phyloP scores from a whole-genome alignment of 1,140 invertebrate genomes.

The Apis mellifera region DNA sequence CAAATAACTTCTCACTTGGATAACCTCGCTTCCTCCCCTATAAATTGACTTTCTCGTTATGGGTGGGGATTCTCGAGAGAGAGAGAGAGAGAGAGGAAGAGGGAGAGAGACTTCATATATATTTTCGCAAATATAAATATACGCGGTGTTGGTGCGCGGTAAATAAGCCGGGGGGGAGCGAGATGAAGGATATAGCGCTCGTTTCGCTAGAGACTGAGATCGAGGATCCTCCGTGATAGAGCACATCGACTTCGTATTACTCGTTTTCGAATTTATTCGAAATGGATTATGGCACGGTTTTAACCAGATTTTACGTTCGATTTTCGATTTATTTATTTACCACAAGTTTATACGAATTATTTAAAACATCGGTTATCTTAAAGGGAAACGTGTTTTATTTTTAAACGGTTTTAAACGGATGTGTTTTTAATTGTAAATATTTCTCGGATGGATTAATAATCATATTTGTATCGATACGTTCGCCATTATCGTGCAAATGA shows the following conservation, averaged over 20 bases:
- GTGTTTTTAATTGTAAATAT: too few species aligned
- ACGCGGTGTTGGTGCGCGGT: slow-evolving; percentile 2
- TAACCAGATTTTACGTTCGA: neutral
- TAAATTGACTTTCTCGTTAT: slow-evolving; percentile 26
- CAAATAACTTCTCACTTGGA: slow-evolving; percentile 35
- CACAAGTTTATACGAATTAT: too few species aligned
- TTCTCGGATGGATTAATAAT: too few species aligned
- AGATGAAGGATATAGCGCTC: slow-evolving; percentile 44
- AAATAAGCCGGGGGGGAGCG: slow-evolving; percentile 39
- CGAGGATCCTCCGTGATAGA: slow-evolving; percentile 25
- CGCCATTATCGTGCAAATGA: too few species aligned
- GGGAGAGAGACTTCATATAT: neutral
- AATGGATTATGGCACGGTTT: neutral
- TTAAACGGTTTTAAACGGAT: too few species aligned
- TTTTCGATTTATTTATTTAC: neutral
- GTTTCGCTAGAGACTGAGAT: slow-evolving; percentile 28
- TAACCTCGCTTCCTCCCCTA: slow-evolving; percentile 20
- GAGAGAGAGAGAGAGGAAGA: neutral
- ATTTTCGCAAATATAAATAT: slow-evolving; percentile 36
- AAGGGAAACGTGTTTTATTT: too few species aligned
- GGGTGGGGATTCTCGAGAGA: neutral
- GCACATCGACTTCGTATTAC: slow-evolving; percentile 29
- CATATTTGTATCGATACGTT: too few species aligned
- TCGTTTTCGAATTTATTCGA: slow-evolving; percentile 24
- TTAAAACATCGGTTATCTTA: too few species aligned